Evolutionary conservation across 2,888 invertebrate genomes (phyloP).

Genomic region (Stegophylla sp.): DNA sequence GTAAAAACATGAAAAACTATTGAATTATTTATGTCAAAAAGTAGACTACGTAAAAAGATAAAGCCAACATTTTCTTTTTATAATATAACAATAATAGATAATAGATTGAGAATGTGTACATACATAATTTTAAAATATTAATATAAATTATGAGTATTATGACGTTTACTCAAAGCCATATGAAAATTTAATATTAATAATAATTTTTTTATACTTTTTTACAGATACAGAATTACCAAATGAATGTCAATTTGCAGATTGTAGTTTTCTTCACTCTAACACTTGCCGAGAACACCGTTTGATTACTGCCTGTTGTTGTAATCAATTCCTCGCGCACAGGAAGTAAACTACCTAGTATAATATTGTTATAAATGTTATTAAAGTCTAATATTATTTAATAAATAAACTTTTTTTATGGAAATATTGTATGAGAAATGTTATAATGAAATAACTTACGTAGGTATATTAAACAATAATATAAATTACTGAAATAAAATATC

Average conservation of each 20-base stretch:
- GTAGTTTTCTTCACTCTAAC: constrained; percentile 77
- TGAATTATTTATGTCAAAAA: no score
- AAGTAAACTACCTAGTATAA: constrained; percentile 18
- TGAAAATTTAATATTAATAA: neutral
- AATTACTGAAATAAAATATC: neutral
- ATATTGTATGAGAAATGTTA: no score
- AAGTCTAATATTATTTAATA: neutral
- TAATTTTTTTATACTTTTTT: constrained; percentile 62
- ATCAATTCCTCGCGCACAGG: constrained; percentile 65
- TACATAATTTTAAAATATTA: no score
- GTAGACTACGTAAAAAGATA: no score
- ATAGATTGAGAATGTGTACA: no score
- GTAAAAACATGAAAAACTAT: no score
- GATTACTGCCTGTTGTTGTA: constrained; percentile 78
- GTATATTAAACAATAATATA: neutral
- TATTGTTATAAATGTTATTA: neutral
- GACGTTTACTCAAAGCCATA: neutral
- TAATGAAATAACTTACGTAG: neutral
- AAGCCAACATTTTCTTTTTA: no score
- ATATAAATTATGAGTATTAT: neutral
- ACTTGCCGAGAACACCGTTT: constrained; percentile 76
- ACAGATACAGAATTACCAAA: constrained; percentile 68
- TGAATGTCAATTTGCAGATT: constrained; percentile 74
- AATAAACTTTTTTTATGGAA: no score
- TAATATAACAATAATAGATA: no score